Conservation (phyloP, 2,888 invertebrate species). For the Liposcelis brunnea region DNA sequence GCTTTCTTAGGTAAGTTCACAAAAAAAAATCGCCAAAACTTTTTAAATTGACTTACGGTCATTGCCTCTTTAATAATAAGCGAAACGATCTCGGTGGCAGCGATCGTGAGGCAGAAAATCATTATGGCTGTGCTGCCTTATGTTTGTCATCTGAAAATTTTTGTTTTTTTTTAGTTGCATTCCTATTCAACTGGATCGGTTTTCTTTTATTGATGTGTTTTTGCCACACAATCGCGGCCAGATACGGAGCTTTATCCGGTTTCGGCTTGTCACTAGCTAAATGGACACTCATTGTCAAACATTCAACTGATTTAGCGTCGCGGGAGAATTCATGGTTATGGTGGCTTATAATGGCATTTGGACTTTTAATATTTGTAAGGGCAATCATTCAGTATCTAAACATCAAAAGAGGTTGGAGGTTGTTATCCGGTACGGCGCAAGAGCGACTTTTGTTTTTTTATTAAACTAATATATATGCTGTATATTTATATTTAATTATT, state of each 20-base stretch:
- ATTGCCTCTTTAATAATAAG: too few relatives aligned
- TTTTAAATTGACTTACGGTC: too few relatives aligned
- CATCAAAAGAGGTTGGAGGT: conserved; percentile 76
- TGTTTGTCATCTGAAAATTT: not conserved
- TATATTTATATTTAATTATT: conserved; percentile 14
- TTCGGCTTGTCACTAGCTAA: conserved; percentile 86
- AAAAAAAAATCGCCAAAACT: conserved; percentile 1
- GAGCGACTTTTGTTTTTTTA: conserved; percentile 78
- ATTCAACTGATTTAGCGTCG: conserved; percentile 70
- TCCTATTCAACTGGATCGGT: conserved; percentile 92
- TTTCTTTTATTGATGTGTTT: conserved; percentile 83
- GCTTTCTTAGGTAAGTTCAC: conserved; percentile 69
- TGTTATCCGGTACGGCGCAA: conserved; percentile 69
- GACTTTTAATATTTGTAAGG: conserved; percentile 69
- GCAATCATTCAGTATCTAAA: conserved; percentile 76
- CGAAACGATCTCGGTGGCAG: too few relatives aligned
- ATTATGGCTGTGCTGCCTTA: too few relatives aligned
- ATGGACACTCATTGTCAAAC: conserved; percentile 88
- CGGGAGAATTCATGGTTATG: conserved; percentile 82
- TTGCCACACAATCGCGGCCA: conserved; percentile 83
- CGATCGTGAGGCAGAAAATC: too few relatives aligned
- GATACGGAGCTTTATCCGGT: conserved; percentile 82
- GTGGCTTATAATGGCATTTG: conserved; percentile 85
- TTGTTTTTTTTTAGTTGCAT: conserved; percentile 50
- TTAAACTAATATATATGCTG: conserved; percentile 27